Base-by-base conservation (phyloP, 2,113 vertebrate species). In the Sinocyclocheilus maitianheensis region DNA sequence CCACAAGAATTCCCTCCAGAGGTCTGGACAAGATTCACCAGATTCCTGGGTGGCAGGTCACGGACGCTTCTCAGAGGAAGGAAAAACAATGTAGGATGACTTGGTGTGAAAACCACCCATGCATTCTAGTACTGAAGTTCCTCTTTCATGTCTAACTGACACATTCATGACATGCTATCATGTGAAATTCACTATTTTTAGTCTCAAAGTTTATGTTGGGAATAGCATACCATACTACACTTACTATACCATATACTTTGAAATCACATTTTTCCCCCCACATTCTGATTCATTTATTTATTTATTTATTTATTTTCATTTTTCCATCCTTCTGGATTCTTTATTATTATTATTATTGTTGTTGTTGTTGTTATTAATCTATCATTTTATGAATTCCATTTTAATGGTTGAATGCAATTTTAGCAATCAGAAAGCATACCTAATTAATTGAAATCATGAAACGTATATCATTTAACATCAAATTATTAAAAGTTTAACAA, bases 181-280 rank as follows among this genome's bases (percentile, higher is more conserved):
- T 65, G 58, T 46, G 79, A 16, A 30, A 65, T 65, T 80, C 10
- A 24, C 20, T 13, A 22, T 78, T 58, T 78, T 78, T 62, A 78
- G 26, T 37, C 30, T 58, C 16, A 3, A 18, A 12, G 26, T 24
- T 24, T 53, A 77, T 77, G 46, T 51, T 77, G 16, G 46, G 14
- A 77, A 77, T 22, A 12, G 16, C 16, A 77, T 51, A 53, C n/a
- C 14, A 51, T 14, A 18, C 12, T n/a, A 72, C 0, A 43, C 11
- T 24, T 76, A 69, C 16, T 9, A 7, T 0, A 69, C 2, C 6
- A 34, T 37, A 3, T 34, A 20, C 6, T 53, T 16, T 58, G 16
- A 58, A 58, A 20, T 58, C 16, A 58, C 18, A 4, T 51, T 51
- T 51, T 3, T 13, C 18, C 1, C 1, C 6, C 1, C 1, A 20